Evolutionary conservation across 2,113 vertebrate species (phyloP).

Genomic region (Sterna hirundo): DNA sequence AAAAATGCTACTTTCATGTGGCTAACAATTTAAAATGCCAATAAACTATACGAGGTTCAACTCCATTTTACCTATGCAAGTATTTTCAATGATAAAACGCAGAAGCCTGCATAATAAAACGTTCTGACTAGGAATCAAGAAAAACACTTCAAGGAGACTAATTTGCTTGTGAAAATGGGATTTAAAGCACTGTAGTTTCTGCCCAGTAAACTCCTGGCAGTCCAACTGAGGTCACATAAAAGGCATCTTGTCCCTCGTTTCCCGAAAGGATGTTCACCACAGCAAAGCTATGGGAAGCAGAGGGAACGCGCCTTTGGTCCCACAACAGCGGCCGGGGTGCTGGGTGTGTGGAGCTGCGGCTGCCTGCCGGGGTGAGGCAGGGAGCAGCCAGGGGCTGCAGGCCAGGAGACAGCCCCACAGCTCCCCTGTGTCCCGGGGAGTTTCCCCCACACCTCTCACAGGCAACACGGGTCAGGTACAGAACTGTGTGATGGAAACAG

Average conservation of each 20-base stretch:
- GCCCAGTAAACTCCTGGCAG: not conserved
- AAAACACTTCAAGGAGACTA: not conserved
- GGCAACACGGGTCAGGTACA: fast-evolving
- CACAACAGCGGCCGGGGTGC: fast-evolving
- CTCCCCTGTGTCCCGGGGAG: not conserved
- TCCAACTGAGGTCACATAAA: not conserved
- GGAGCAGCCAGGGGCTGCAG: not conserved
- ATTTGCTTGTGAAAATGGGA: not conserved
- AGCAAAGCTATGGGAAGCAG: not conserved
- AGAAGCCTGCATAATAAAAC: not conserved
- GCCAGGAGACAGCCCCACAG: not conserved
- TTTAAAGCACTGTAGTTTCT: not conserved
- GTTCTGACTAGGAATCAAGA: not conserved
- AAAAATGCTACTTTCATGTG: not conserved
- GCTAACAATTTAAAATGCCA: not conserved
- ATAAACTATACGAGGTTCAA: not conserved
- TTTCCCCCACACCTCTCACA: not conserved
- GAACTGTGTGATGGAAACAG: not conserved
- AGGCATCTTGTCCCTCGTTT: not conserved
- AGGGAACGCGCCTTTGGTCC: fast-evolving
- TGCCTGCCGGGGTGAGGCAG: not conserved
- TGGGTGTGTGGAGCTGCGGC: not conserved
- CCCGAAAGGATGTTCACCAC: fast-evolving
- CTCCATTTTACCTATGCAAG: not conserved
- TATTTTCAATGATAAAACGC: not conserved